Evolutionary conservation across 1,140 invertebrate species (phyloP).

Genomic region (Heliconius hermathena): DNA sequence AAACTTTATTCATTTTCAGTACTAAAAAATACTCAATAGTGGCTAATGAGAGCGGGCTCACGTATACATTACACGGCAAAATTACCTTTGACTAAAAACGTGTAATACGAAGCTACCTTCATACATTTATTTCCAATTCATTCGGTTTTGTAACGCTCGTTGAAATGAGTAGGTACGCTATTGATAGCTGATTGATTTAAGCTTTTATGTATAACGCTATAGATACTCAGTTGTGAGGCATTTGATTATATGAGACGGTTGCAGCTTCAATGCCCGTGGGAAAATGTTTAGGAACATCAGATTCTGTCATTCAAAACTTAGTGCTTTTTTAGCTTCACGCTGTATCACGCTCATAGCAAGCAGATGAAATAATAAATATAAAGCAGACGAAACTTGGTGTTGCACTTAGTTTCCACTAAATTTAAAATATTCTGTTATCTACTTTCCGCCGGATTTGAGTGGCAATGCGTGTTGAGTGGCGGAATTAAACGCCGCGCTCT

Average conservation of each 20-base stretch:
- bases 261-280: too few species aligned
- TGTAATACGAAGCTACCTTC: slow-evolving; percentile 21
- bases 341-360: too few species aligned
- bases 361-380: too few species aligned
- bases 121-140: slow-evolving; percentile 22
- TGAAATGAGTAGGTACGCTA: background rate
- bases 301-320: too few species aligned
- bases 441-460: too few species aligned
- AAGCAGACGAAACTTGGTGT: too few species aligned
- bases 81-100: slow-evolving; percentile 32
- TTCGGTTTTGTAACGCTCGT: slow-evolving; percentile 13
- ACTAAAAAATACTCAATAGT: slow-evolving; percentile 29
- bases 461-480: too few species aligned
- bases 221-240: background rate
- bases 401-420: too few species aligned
- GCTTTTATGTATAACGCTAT: background rate
- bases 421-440: too few species aligned
- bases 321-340: too few species aligned
- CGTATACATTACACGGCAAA: slow-evolving; percentile 17
- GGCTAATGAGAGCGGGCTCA: slow-evolving; percentile 42
- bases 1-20: background rate
- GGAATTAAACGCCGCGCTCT: too few species aligned
- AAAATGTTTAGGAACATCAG: too few species aligned
- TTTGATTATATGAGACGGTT: background rate
- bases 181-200: background rate